Percentiles rank a stretch among this genome's conserved stretches.
Evolutionary conservation across 1,140 invertebrate species (phyloP).

Genomic region (Cyrtorhinus lividipennis): DNA sequence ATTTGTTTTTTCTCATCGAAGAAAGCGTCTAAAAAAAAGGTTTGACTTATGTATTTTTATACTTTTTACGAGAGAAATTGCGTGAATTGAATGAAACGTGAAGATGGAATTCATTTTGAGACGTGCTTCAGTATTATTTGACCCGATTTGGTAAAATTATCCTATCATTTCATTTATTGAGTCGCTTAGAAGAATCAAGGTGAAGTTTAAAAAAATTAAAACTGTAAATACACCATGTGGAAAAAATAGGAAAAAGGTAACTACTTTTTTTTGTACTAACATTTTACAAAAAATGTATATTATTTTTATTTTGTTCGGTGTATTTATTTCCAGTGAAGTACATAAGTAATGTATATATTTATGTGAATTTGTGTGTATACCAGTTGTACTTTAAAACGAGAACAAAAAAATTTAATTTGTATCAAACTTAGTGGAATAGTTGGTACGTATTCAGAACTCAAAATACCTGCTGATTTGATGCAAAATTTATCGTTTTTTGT

Average conservation of each 20-base stretch:
- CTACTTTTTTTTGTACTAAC: not conserved
- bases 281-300: not conserved
- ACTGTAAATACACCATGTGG: not conserved
- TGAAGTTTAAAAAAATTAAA: not conserved
- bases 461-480: not conserved
- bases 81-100: too few relatives aligned
- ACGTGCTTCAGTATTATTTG: too few relatives aligned
- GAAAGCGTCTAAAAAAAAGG: too few relatives aligned
- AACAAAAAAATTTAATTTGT: not conserved
- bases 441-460: not conserved
- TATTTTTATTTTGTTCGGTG: slow-evolving; percentile 18
- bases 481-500: too few relatives aligned
- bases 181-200: not conserved
- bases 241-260: not conserved
- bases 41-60: too few relatives aligned
- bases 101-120: too few relatives aligned
- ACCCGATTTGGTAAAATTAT: too few relatives aligned
- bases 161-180: too few relatives aligned
- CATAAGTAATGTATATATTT: slow-evolving; percentile 18
- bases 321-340: slow-evolving; percentile 18
- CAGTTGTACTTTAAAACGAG: not conserved
- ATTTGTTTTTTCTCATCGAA: too few relatives aligned
- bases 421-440: slow-evolving; percentile 1
- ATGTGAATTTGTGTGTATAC: slow-evolving; percentile 21
- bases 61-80: too few relatives aligned